Conservation (phyloP, 2,113 vertebrate genomes). For the Chloropsis cyanopogon region DNA sequence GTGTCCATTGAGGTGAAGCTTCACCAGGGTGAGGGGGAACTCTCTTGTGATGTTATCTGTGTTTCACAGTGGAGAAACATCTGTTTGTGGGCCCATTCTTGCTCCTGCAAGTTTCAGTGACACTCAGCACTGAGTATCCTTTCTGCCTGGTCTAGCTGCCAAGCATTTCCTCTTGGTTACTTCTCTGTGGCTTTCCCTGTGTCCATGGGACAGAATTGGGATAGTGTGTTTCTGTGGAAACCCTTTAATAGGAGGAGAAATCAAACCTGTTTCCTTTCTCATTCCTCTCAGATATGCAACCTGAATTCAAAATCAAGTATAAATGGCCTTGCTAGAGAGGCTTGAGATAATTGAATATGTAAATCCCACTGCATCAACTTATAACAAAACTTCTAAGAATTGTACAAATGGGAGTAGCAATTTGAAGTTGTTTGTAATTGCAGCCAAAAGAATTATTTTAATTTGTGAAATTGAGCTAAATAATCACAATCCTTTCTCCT, state of each 20-base stretch:
- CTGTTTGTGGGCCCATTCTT: background rate
- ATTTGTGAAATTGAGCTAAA: background rate
- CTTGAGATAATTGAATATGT: background rate
- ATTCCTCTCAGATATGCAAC: background rate
- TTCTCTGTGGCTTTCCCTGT: background rate
- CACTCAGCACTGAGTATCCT: background rate
- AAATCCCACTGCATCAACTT: background rate
- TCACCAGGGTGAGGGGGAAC: too few species aligned
- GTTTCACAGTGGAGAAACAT: rapidly evolving
- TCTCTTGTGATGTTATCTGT: too few species aligned
- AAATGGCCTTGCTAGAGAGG: background rate
- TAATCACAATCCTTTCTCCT: background rate
- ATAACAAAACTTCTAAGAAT: background rate
- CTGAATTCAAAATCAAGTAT: background rate
- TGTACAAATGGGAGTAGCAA: background rate
- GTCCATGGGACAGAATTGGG: too few species aligned
- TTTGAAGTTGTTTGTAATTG: background rate
- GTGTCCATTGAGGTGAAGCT: background rate
- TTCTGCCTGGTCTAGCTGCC: background rate
- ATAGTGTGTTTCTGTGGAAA: background rate
- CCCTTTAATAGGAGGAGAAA: background rate
- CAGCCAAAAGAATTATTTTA: background rate
- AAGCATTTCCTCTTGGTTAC: background rate
- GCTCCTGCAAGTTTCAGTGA: background rate
- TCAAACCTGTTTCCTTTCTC: background rate